Evolutionary conservation across 2,888 invertebrate genomes (phyloP).

Genomic region (Athripsodes cinereus): DNA sequence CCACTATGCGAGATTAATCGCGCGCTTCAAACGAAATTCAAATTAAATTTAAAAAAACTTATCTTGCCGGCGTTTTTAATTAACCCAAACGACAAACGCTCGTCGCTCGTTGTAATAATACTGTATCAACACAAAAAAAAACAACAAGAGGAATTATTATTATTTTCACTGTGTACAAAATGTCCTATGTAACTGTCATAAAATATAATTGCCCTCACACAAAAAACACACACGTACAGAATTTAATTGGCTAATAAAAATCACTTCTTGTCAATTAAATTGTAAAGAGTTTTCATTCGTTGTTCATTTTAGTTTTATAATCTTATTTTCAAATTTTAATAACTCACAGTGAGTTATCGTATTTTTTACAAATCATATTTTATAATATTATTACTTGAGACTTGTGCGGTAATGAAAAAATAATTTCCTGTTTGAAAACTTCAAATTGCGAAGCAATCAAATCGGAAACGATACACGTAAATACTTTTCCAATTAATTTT

Average conservation of each 20-base stretch:
- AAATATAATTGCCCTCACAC: slow-evolving; percentile 21
- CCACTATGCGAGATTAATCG: slow-evolving; percentile 7
- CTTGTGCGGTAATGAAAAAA: neutral
- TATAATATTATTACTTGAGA: neutral
- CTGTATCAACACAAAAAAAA: neutral
- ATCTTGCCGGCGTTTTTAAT: slow-evolving; percentile 12
- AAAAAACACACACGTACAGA: slow-evolving; percentile 17
- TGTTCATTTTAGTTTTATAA: slow-evolving; percentile 3
- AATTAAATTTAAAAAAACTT: slow-evolving; percentile 6
- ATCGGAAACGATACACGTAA: slow-evolving; percentile 7
- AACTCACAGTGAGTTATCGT: too few species aligned
- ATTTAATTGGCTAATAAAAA: slow-evolving; percentile 22
- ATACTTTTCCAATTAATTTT: slow-evolving; percentile 5
- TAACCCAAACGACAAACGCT: slow-evolving; percentile 4
- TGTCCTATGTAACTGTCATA: slow-evolving; percentile 10
- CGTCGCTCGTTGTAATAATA: neutral
- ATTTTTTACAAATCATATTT: neutral
- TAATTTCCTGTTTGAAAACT: slow-evolving; percentile 4
- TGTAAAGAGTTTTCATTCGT: neutral
- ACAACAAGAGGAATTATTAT: neutral
- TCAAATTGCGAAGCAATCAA: neutral
- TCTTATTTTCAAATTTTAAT: too few species aligned
- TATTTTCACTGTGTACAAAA: too few species aligned
- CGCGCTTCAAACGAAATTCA: slow-evolving; percentile 9
- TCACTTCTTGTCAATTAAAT: slow-evolving; percentile 19